Evolutionary conservation across 2,888 invertebrate genomes (phyloP), one percentile per base, ranked within the genome.

Genomic region (Hylaea fasciaria): DNA sequence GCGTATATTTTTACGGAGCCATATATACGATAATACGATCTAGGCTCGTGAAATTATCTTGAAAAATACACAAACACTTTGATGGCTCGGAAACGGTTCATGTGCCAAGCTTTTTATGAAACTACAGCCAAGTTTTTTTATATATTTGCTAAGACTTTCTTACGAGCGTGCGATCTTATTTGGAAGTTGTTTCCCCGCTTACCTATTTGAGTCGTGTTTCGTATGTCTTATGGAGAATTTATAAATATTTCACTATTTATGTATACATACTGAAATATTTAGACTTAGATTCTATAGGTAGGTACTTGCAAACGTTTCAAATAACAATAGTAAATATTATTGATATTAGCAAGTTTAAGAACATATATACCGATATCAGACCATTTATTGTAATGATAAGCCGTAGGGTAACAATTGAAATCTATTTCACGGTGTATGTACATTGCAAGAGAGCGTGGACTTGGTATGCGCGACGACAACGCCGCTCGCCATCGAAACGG

Each of bases 381-480:
- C n/a, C n/a, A n/a, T n/a, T n/a, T n/a, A n/a, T n/a, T n/a, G n/a
- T n/a, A 22, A 22, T 22, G 2, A 22, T 22, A 22, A 22, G 5
- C 22, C 22, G 5, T 22, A 22, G 22, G 22, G 22, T 22, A 22
- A 22, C 22, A 22, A 22, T 5, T 22, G 22, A 22, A 22, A 22
- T 22, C 22, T 5, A 22, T 22, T 22, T 22, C 22, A n/a, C n/a
- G n/a, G n/a, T n/a, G n/a, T n/a, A n/a, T 5, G 5, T 3, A 22
- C 22, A 22, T 22, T 47, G 44, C 48, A 40, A 64, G 51, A 57
- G 56, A 52, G 17, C 14, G 17, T 43, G 44, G 66, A 76, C 67
- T 73, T 66, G 48, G 70, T 66, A 78, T 78, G 78, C 74, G 69
- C 64, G 70, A 47, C 65, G 66, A 66, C 57, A 66, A 45, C 65